Evolutionary conservation across 53 echinoderm and acorn worm species (phyloP).

Genomic region (Luidia sarsii): DNA sequence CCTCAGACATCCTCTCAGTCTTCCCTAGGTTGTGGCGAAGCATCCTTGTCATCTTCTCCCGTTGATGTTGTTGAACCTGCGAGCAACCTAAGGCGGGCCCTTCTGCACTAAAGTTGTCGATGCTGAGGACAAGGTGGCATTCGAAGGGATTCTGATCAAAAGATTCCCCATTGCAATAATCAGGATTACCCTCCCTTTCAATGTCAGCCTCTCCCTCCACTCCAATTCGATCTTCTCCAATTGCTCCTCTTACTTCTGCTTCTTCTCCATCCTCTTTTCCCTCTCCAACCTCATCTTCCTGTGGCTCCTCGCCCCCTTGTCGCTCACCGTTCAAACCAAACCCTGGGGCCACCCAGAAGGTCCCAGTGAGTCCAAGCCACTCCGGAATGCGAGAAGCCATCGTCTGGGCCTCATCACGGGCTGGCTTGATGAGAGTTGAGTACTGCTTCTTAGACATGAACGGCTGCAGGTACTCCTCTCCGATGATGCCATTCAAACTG

Average conservation of each 20-base stretch:
- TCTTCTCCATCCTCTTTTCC: too few relatives aligned
- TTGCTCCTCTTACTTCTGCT: too few relatives aligned
- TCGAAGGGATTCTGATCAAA: slow-evolving; percentile 26
- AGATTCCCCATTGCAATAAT: too few relatives aligned
- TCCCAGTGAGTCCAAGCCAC: slow-evolving; percentile 44
- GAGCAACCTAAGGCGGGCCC: too few relatives aligned
- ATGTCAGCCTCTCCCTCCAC: slow-evolving; percentile 75
- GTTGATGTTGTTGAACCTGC: slow-evolving; percentile 38
- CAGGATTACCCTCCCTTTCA: slow-evolving; percentile 58
- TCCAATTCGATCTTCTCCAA: too few relatives aligned
- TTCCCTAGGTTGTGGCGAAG: slow-evolving; percentile 58
- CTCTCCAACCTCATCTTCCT: slow-evolving; percentile 17
- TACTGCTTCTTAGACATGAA: slow-evolving; percentile 71
- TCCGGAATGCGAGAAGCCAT: slow-evolving; percentile 20
- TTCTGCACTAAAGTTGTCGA: slow-evolving; percentile 25
- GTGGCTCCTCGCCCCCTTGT: slow-evolving; percentile 12
- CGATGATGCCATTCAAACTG: slow-evolving; percentile 64
- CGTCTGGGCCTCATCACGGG: too few relatives aligned
- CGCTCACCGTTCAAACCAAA: slow-evolving; percentile 14
- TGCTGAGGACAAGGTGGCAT: slow-evolving; percentile 27
- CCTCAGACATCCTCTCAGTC: slow-evolving; percentile 61
- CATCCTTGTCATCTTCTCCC: slow-evolving; percentile 42
- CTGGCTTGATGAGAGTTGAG: slow-evolving; percentile 39
- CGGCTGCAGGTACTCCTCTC: slow-evolving; percentile 52
- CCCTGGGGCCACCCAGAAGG: slow-evolving; percentile 24